Conservation (phyloP, 64 coral and sea anemone species). For the Montipora cactus region DNA sequence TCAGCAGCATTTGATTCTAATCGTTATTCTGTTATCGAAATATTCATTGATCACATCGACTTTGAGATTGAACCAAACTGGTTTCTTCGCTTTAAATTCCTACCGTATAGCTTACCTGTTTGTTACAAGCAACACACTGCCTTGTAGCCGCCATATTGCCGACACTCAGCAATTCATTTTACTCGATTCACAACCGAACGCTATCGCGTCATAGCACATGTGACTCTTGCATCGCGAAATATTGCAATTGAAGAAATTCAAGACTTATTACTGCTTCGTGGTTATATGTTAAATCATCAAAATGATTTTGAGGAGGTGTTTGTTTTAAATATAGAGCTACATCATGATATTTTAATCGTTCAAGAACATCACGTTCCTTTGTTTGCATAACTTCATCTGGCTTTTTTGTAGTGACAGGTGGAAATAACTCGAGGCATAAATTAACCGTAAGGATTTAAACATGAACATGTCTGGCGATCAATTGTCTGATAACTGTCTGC, state of each 20-base stretch:
- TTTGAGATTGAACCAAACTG: background rate
- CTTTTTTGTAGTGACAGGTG: background rate
- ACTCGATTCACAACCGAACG: background rate
- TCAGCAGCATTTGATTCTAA: background rate
- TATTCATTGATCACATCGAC: background rate
- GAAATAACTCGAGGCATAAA: conserved; percentile 19
- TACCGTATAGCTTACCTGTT: background rate
- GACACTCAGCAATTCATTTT: background rate
- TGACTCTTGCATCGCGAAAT: conserved; percentile 7
- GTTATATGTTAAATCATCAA: background rate
- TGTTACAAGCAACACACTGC: conserved; percentile 22
- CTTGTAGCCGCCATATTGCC: background rate
- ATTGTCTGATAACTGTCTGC: no score
- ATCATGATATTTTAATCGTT: conserved; percentile 4
- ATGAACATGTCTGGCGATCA: no score
- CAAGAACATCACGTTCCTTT: background rate
- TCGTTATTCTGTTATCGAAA: background rate
- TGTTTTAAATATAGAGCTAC: background rate
- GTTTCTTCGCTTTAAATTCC: background rate
- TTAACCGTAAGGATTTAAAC: background rate
- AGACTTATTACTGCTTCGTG: background rate
- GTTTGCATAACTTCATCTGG: background rate
- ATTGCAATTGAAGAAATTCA: no score
- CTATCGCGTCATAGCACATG: background rate
- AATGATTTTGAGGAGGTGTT: background rate